Evolutionary conservation across 2,113 vertebrate species (phyloP).

Genomic region (Engystomops pustulosus): DNA sequence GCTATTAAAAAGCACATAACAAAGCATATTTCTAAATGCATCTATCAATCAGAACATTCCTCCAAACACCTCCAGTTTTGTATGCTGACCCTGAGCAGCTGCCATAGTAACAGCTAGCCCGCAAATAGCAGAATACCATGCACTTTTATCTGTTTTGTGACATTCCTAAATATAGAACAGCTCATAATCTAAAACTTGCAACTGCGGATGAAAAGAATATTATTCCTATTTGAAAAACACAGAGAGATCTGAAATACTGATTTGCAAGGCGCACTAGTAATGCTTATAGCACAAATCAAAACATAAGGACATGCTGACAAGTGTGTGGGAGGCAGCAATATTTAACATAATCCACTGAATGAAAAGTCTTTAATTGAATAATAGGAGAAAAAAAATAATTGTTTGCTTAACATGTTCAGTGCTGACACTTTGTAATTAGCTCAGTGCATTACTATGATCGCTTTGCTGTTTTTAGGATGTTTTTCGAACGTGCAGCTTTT

Average conservation of each 20-base stretch:
- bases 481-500: neutral
- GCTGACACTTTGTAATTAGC: conserved; percentile 41
- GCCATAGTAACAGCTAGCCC: conserved; percentile 57
- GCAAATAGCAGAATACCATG: conserved; percentile 52
- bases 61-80: conserved; percentile 55
- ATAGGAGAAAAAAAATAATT: conserved; percentile 36
- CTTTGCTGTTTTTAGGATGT: neutral
- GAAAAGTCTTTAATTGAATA: conserved; percentile 56
- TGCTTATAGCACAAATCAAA: conserved; percentile 49
- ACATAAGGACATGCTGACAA: conserved; percentile 59
- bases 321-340: conserved; percentile 56
- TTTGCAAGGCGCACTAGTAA: conserved; percentile 39
- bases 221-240: conserved; percentile 47
- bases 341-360: conserved; percentile 57
- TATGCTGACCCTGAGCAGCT: conserved; percentile 60
- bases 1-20: neutral
- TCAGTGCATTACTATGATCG: neutral
- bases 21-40: conserved; percentile 55
- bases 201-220: conserved; percentile 43
- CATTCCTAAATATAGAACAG: conserved; percentile 57
- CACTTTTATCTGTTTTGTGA: conserved; percentile 58
- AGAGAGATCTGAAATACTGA: conserved; percentile 54
- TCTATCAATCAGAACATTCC: conserved; percentile 61
- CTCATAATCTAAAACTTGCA: conserved; percentile 58
- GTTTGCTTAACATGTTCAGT: conserved; percentile 48